phyloP scores from a whole-genome alignment of 2,797 vertebrate species.

The Coregonus suidteri region DNA sequence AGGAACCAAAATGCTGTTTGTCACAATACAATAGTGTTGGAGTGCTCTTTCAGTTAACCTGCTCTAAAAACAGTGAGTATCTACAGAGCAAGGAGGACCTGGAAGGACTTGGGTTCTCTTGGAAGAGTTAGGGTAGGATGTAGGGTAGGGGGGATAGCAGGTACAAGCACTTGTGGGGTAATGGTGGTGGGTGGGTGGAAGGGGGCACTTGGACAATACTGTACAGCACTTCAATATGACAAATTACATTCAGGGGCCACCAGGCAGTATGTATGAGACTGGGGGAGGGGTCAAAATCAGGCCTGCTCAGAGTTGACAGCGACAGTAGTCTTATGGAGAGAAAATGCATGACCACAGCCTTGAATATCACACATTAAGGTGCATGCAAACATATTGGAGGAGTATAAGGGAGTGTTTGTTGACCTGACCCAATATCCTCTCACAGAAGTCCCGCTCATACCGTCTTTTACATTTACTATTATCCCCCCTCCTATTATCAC shows the following conservation, averaged over 20 bases:
- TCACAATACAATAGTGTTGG: conserved; percentile 59
- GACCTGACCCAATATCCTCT: conserved; percentile 4
- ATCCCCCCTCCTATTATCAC: background rate
- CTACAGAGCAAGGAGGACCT: conserved; percentile 62
- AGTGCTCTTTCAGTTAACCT: conserved; percentile 54
- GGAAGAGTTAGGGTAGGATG: conserved; percentile 22
- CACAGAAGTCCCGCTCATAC: background rate
- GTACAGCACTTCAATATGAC: conserved; percentile 72
- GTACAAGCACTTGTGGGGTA: conserved; percentile 35
- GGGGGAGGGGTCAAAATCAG: conserved; percentile 33
- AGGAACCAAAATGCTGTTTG: conserved; percentile 54
- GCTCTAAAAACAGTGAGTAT: conserved; percentile 65
- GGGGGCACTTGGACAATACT: conserved; percentile 60
- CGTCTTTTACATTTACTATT: background rate
- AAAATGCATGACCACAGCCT: conserved; percentile 14
- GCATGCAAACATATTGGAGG: conserved; percentile 6
- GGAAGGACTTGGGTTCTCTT: conserved; percentile 25
- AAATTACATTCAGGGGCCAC: conserved; percentile 72
- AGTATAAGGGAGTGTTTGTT: conserved; percentile 19
- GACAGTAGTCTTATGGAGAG: conserved; percentile 2
- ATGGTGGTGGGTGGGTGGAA: conserved; percentile 19
- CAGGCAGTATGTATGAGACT: conserved; percentile 45
- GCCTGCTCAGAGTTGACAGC: conserved; percentile 10
- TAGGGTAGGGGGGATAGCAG: conserved; percentile 26
- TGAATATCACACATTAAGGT: conserved; percentile 18